These are phyloP conservation scores for Macrotrachela quadricornifera DNA, from an alignment of 1,140 invertebrate genomes.

Conservation along the genomic window DNA sequence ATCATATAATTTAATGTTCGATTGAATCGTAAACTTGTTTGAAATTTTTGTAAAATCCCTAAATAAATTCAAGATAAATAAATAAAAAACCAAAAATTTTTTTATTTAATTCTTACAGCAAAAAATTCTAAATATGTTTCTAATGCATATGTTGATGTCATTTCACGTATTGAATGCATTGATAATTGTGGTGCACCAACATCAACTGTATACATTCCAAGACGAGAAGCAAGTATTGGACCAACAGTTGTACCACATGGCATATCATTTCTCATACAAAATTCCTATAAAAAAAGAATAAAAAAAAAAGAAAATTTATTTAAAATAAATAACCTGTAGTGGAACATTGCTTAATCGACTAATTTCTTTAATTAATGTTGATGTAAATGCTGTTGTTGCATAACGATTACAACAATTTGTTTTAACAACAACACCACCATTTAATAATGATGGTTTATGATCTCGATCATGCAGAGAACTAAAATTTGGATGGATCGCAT, in stretches of 20 bases:
- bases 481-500: constrained; percentile 34
- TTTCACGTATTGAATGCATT: constrained; percentile 37
- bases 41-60: too few relatives aligned
- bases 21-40: too few relatives aligned
- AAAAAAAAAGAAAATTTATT: background rate
- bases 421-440: constrained; percentile 31
- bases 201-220: constrained; percentile 33
- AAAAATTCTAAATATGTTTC: too few relatives aligned
- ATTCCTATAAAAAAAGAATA: constrained; percentile 21
- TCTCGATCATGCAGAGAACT: constrained; percentile 30
- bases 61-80: too few relatives aligned
- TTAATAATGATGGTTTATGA: constrained; percentile 10
- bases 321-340: constrained; percentile 23
- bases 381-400: constrained; percentile 31
- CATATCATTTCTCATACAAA: constrained; percentile 32
- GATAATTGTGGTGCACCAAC: constrained; percentile 31
- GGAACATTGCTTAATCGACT: constrained; percentile 23
- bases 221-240: constrained; percentile 31
- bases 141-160: constrained; percentile 17
- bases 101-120: too few relatives aligned
- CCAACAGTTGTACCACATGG: constrained; percentile 34
- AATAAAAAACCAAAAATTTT: too few relatives aligned
- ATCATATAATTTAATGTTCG: too few relatives aligned
- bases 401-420: constrained; percentile 34
- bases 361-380: constrained; percentile 30